Evolutionary conservation across 1,140 invertebrate genomes (phyloP), one percentile per base, ranked within the genome.

Genomic region (Caligus rogercresseyi): DNA sequence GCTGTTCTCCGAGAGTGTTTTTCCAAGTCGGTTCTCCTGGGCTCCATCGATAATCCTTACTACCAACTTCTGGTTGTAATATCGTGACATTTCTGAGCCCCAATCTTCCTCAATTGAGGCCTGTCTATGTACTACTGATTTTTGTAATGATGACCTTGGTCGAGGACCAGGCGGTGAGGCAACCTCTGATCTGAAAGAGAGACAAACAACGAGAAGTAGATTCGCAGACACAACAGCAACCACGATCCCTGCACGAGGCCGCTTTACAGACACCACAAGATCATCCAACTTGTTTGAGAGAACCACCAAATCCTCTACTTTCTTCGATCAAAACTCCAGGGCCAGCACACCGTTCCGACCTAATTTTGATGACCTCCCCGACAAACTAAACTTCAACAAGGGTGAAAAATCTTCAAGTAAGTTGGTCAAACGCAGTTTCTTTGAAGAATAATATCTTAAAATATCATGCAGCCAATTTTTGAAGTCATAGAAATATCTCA

Each of bases 1-100:
- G 16, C 61, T 20, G 25, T 63, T 2, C 19, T 63, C 4, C n/a
- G 61, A 16, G 61, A 63, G 31, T 63, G 61, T 55, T 63, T 63
- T 54, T 53, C 61, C 19, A 56, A 16, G 2, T 56, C 19, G n/a
- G 52, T 63, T 16, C 52, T 63, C 15, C 24, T 63, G 3, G 61
- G 61, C 1, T 21, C 16, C 19, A 62, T 63, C 16, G 54, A 54
- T 25, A 55, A 56, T 25, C 61, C 61, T 25, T 63, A 13, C 7
- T 23, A 13, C 54, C 54, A 13, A 43, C 31, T 43, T 11, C 31
- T 7, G 31, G 31, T 11, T 43, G 31, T n/a, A 43, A 43, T 43
- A 43, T 43, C 16, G 2, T 14, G 43, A 21, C 4, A 53, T 54
- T 21, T 43, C 52, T 16, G 60, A 62, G 19, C 24, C 24, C 1